Conservation (phyloP, 2,797 vertebrate genomes). For the Lophius americanus region DNA sequence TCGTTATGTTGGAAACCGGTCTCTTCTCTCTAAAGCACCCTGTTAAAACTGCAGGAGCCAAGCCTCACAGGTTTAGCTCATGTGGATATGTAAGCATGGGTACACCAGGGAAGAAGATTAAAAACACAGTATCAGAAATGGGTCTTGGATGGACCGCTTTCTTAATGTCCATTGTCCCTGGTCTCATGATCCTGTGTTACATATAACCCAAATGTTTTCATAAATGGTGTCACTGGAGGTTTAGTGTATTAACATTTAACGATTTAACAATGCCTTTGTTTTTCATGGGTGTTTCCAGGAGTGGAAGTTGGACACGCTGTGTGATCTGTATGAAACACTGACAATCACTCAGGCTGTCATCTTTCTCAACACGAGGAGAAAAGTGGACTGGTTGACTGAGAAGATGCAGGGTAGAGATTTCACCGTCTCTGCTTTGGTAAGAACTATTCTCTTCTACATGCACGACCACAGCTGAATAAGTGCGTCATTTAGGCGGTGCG, state of each 20-base stretch:
- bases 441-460: conserved; percentile 22
- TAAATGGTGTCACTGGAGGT: too few relatives aligned
- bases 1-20: too few relatives aligned
- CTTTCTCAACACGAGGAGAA: conserved; percentile 98
- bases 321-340: conserved; percentile 96
- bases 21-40: conserved; percentile 91
- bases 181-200: conserved; percentile 88
- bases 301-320: conserved; percentile 98
- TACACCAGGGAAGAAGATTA: conserved; percentile 89
- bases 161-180: conserved; percentile 93
- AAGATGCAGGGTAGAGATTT: conserved; percentile 99
- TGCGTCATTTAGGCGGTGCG: too few relatives aligned
- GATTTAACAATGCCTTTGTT: background rate
- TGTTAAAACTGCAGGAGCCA: conserved; percentile 87
- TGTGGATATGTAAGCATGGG: conserved; percentile 90
- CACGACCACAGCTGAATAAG: background rate
- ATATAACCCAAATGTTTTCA: conserved; percentile 32
- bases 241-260: background rate
- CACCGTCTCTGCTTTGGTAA: conserved; percentile 97
- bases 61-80: conserved; percentile 76
- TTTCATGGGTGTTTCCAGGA: conserved; percentile 78
- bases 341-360: conserved; percentile 99
- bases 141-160: conserved; percentile 92
- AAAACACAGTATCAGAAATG: conserved; percentile 81
- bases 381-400: conserved; percentile 99